These are phyloP conservation scores for Lota lota DNA, from an alignment of 2,113 vertebrate species.

Conservation along the genomic window DNA sequence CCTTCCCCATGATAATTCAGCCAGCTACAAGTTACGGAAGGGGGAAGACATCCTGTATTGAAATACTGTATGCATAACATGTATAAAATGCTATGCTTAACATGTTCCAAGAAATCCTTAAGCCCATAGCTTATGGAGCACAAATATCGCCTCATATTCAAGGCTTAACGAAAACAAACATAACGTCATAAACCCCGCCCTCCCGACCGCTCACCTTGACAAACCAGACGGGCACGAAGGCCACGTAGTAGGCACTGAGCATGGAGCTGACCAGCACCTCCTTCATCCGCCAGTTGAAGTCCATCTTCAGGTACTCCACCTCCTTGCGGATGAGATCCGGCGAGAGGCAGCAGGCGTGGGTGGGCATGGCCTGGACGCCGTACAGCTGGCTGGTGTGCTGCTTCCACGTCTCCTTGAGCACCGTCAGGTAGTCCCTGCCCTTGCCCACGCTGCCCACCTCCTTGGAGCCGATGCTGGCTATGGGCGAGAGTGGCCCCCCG, in stretches of 20 bases:
- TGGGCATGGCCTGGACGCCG: constrained; percentile 88
- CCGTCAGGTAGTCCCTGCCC: constrained; percentile 86
- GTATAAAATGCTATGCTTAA: too few relatives aligned
- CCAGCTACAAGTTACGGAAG: too few relatives aligned
- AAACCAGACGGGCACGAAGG: constrained; percentile 97
- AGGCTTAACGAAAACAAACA: too few relatives aligned
- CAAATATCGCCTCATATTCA: too few relatives aligned
- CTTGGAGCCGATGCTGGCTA: constrained; percentile 83
- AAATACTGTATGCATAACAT: too few relatives aligned
- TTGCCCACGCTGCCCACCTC: constrained; percentile 73
- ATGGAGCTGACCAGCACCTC: constrained; percentile 98
- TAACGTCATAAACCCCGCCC: neutral
- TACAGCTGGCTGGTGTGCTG: constrained; percentile 91
- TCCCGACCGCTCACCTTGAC: constrained; percentile 83
- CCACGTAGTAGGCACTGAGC: constrained; percentile 97
- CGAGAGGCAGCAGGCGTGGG: constrained; percentile 96
- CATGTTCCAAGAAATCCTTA: too few relatives aligned
- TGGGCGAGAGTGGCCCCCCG: constrained; percentile 76
- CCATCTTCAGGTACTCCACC: constrained; percentile 95
- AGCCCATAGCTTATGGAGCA: too few relatives aligned
- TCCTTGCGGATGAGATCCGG: constrained; percentile 94
- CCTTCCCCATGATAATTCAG: too few relatives aligned
- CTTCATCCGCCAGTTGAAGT: constrained; percentile 99
- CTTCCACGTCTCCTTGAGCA: constrained; percentile 94
- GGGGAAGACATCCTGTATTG: too few relatives aligned